These are phyloP conservation scores for Stegostoma tigrinum DNA, from an alignment of 2,113 vertebrate species.

Conservation along the genomic window DNA sequence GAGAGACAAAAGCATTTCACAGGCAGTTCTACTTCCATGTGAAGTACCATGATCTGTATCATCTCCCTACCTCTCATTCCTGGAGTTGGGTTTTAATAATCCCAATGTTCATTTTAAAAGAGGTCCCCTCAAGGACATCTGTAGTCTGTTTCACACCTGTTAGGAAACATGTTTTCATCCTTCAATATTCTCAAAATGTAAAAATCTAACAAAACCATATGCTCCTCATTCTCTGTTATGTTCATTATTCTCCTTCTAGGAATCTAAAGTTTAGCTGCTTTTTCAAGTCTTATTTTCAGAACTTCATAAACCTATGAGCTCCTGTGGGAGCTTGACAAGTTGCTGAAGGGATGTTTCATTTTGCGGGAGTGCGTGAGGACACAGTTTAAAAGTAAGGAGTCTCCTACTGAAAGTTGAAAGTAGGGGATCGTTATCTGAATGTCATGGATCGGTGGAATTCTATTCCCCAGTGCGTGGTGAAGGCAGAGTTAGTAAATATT, in stretches of 20 bases:
- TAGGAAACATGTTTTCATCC: background rate
- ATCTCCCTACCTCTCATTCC: background rate
- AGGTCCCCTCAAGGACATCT: background rate
- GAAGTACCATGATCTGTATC: background rate
- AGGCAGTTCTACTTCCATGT: too few species aligned
- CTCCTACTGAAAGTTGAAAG: too few species aligned
- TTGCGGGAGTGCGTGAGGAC: too few species aligned
- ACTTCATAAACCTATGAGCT: background rate
- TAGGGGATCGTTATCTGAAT: too few species aligned
- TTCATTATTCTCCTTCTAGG: background rate
- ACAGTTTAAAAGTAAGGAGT: too few species aligned
- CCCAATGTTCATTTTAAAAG: background rate
- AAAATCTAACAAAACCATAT: background rate
- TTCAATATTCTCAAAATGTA: background rate
- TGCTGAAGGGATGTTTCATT: too few species aligned
- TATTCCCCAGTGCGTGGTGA: too few species aligned
- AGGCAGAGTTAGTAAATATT: too few species aligned
- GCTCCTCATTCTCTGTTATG: background rate
- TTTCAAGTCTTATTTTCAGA: background rate
- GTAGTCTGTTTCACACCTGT: background rate
- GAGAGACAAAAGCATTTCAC: background rate
- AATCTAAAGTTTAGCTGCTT: background rate
- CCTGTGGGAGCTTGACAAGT: too few species aligned
- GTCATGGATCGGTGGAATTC: too few species aligned
- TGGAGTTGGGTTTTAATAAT: background rate